These are phyloP conservation scores for Entomobrya proxima DNA, from an alignment of 2,888 invertebrate species.

Conservation along the genomic window DNA sequence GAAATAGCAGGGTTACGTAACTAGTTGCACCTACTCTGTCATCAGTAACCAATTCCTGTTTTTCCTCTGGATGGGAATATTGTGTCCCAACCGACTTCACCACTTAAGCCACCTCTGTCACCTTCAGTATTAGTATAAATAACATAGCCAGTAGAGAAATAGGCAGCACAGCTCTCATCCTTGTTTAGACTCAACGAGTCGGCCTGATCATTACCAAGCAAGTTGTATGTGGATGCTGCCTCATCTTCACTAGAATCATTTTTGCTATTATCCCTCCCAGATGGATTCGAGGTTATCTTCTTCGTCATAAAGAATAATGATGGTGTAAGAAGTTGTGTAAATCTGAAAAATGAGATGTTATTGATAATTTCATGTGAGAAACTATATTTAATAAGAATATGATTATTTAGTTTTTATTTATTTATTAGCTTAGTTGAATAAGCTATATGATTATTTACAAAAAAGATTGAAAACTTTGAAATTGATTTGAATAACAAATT, in stretches of 20 bases:
- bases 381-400: too few species aligned
- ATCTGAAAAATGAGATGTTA: too few species aligned
- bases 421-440: too few species aligned
- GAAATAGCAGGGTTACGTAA: constrained; percentile 35
- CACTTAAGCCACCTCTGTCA: neutral
- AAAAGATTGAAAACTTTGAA: too few species aligned
- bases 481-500: too few species aligned
- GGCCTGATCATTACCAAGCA: neutral
- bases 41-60: constrained; percentile 24
- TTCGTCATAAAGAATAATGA: neutral
- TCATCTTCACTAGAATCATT: neutral
- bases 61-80: constrained; percentile 54
- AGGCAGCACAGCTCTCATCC: constrained; percentile 53
- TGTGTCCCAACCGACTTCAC: constrained; percentile 33
- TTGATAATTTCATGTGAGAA: too few species aligned
- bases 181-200: constrained; percentile 24
- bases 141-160: constrained; percentile 27
- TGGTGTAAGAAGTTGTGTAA: too few species aligned
- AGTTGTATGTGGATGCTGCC: constrained; percentile 3
- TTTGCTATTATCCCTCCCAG: neutral
- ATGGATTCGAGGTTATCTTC: constrained; percentile 38
- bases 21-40: constrained; percentile 47
- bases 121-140: constrained; percentile 3
- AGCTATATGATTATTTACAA: too few species aligned
- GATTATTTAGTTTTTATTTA: too few species aligned